phyloP scores from a whole-genome alignment of 2,888 invertebrate genomes.

The Chesias legatella region DNA sequence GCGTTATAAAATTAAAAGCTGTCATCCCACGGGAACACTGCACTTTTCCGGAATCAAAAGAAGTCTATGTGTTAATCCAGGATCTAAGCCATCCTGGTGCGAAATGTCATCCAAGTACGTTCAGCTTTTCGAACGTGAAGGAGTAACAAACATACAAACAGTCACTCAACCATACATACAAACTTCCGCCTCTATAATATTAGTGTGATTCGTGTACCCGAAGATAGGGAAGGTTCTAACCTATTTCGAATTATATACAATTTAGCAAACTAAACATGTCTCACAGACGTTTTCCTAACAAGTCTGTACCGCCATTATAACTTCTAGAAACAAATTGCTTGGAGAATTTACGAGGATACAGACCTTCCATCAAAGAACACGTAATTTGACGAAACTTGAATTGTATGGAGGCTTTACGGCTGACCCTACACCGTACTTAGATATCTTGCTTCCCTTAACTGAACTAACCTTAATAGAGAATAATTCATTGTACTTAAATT shows the following conservation, averaged over 20 bases:
- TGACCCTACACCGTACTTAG: conserved; percentile 10
- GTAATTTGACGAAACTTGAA: conserved; percentile 17
- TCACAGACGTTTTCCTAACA: not conserved
- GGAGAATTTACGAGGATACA: conserved; percentile 11
- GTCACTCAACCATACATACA: too few species aligned
- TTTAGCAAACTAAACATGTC: too few species aligned
- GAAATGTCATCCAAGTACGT: conserved; percentile 1
- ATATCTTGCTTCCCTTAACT: not conserved
- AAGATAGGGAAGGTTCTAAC: too few species aligned
- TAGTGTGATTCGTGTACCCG: too few species aligned
- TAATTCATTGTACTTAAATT: too few species aligned
- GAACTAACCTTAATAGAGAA: not conserved
- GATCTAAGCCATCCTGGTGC: not conserved
- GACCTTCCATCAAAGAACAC: conserved; percentile 15
- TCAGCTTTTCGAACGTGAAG: not conserved
- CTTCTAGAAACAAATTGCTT: conserved; percentile 12
- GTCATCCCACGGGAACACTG: too few species aligned
- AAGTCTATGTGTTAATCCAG: not conserved
- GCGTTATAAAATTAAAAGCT: too few species aligned
- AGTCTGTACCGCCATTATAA: conserved; percentile 2
- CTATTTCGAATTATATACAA: too few species aligned
- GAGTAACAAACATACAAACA: not conserved
- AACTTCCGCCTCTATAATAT: too few species aligned
- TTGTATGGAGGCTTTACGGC: conserved; percentile 13
- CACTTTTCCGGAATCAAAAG: not conserved